A percentile compares a stretch with the other conserved stretches of the same genome.
phyloP scores from a whole-genome alignment of 2,797 vertebrate genomes.

The Jordanella pulchra region DNA sequence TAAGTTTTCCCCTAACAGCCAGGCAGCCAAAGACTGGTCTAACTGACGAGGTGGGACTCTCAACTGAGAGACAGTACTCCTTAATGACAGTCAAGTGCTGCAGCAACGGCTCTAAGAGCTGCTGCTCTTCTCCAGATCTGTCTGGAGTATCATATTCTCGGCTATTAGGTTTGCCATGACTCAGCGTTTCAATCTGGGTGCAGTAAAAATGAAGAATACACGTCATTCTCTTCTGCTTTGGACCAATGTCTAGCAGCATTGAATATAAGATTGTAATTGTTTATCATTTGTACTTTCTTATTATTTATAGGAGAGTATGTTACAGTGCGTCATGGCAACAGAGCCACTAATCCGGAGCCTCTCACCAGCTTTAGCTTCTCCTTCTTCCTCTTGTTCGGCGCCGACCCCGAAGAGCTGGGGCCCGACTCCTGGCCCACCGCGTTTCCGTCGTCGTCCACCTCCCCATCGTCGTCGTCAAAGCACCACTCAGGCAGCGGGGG shows the following conservation, averaged over 20 bases:
- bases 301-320: slow-evolving; percentile 14
- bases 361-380: slow-evolving; percentile 94
- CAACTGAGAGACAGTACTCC: slow-evolving; percentile 30
- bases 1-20: slow-evolving; percentile 11
- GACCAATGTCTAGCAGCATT: slow-evolving; percentile 2
- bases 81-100: slow-evolving; percentile 37
- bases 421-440: slow-evolving; percentile 86
- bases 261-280: not conserved
- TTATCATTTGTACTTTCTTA: slow-evolving; percentile 7
- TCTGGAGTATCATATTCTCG: slow-evolving; percentile 20
- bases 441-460: slow-evolving; percentile 85
- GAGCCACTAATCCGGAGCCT: not conserved
- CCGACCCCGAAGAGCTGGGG: slow-evolving; percentile 89
- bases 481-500: slow-evolving; percentile 95
- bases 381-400: slow-evolving; percentile 88
- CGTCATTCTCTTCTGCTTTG: slow-evolving; percentile 5
- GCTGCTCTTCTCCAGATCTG: slow-evolving; percentile 19
- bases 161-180: slow-evolving; percentile 32
- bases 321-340: not conserved
- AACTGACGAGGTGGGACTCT: slow-evolving; percentile 28
- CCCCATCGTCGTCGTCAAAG: slow-evolving; percentile 86
- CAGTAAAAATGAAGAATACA: slow-evolving; percentile 16
- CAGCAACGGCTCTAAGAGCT: slow-evolving; percentile 11
- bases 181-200: slow-evolving; percentile 27
- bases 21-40: slow-evolving; percentile 23